phyloP scores from a whole-genome alignment of 2,113 vertebrate genomes.

The Theropithecus gelada region DNA sequence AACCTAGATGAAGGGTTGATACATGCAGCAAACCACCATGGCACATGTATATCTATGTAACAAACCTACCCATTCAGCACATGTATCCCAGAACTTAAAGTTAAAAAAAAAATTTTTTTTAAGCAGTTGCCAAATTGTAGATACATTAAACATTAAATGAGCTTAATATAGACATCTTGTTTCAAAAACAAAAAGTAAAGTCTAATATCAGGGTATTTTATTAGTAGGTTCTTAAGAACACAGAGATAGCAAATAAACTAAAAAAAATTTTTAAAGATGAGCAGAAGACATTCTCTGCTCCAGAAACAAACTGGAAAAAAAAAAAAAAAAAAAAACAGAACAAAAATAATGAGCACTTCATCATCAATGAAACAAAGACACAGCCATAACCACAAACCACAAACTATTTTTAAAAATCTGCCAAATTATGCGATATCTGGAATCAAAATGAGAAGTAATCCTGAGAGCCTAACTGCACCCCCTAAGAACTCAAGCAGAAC shows the following conservation, averaged over 20 bases:
- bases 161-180: slow-evolving; percentile 3
- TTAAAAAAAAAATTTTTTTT: too few species aligned
- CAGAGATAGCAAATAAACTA: neutral
- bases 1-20: too few species aligned
- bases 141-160: slow-evolving; percentile 40
- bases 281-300: neutral
- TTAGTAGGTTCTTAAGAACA: neutral
- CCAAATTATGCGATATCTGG: slow-evolving; percentile 15
- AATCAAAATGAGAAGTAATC: slow-evolving; percentile 43
- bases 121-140: neutral
- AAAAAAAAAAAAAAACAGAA: neutral
- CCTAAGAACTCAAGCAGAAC: neutral
- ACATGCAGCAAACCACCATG: too few species aligned
- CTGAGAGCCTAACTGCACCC: neutral
- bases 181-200: slow-evolving; percentile 41
- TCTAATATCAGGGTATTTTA: slow-evolving; percentile 9
- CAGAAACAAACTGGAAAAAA: slow-evolving; percentile 23
- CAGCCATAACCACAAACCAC: slow-evolving; percentile 60
- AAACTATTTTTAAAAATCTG: neutral
- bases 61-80: too few species aligned
- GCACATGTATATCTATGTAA: too few species aligned
- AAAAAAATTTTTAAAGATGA: neutral
- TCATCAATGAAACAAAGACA: slow-evolving; percentile 61
- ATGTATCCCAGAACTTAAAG: too few species aligned
- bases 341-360: slow-evolving; percentile 51